Evolutionary conservation across 2,113 vertebrate genomes (phyloP), one percentile per base, ranked within the genome.

Genomic region (Ardeotis arabs): DNA sequence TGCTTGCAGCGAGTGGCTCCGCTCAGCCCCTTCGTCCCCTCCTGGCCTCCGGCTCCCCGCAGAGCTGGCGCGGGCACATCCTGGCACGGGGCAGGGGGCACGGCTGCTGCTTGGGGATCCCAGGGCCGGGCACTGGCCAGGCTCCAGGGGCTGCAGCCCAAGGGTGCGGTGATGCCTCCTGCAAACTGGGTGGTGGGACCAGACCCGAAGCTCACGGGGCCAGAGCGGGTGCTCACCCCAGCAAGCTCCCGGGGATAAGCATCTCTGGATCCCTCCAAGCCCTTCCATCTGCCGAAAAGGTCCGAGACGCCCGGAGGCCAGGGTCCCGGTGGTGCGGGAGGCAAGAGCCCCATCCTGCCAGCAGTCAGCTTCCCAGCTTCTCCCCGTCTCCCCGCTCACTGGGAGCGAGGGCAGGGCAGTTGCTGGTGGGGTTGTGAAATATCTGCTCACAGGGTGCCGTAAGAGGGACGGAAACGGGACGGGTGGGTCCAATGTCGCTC

Each of bases 301-400:
- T 35, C 12, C 0, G 4, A 25, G 35, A 17, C 1, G 0, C 4
- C 0, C 0, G 0, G 58, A 37, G 41, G n/a, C 2, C n/a, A 24
- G 22, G 21, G 39, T 37, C 41, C 37, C 19, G 28, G 58, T 1
- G 0, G 28, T 0, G 37, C 5, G n/a, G 58, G 21, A 50, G 50
- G 44, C 37, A 19, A 45, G 23, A 66, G 44, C 37, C 56, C 35
- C 28, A 28, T 12, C 31, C 59, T 12, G 17, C 0, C 0, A 53
- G 45, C 29, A 31, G 18, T 9, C 25, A 47, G 58, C 37, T 33
- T 52, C 11, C 58, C 59, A 31, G 50, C 85, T 49, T 39, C 58
- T 50, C 45, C n/a, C 13, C 47, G 18, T 13, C 45, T 35, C 47
- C 33, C 28, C 3, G 0, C 39, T 73, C 15, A 0, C 4, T 2